phyloP scores from a whole-genome alignment of 1,140 invertebrate genomes.

The Oedothorax gibbosus region DNA sequence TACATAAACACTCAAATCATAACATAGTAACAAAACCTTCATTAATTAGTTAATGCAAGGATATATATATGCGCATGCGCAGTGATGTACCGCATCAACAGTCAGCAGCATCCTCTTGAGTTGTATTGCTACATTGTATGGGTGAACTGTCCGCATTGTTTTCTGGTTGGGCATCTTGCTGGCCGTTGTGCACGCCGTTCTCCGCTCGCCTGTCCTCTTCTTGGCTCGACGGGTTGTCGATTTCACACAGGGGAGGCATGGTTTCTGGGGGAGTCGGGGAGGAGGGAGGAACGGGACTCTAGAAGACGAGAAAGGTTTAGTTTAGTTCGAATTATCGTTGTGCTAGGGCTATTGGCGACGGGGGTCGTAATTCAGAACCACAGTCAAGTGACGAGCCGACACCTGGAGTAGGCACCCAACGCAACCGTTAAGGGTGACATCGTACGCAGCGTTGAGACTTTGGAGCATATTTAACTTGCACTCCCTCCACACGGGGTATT shows the following conservation, averaged over 20 bases:
- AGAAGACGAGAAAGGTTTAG: too few species aligned
- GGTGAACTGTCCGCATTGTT: slow-evolving; percentile 2
- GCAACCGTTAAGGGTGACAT: too few species aligned
- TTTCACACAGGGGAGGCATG: slow-evolving; percentile 42
- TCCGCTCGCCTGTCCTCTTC: slow-evolving; percentile 3
- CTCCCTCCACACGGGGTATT: too few species aligned
- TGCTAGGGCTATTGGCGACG: too few species aligned
- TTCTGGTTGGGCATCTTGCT: background rate
- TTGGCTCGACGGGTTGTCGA: slow-evolving; percentile 29
- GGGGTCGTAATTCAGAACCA: too few species aligned
- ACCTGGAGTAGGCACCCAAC: too few species aligned
- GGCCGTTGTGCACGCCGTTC: background rate
- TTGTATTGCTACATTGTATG: background rate
- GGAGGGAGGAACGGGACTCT: slow-evolving; percentile 34
- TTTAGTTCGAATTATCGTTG: too few species aligned
- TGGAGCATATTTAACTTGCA: too few species aligned
- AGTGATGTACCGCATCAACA: slow-evolving; percentile 11
- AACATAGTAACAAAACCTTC: slow-evolving; percentile 36
- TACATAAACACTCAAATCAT: slow-evolving; percentile 18
- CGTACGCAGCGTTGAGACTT: too few species aligned
- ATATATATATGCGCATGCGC: slow-evolving; percentile 1
- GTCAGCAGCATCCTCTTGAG: background rate
- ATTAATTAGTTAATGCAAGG: slow-evolving; percentile 37
- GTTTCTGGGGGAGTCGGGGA: slow-evolving; percentile 44
- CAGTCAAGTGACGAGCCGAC: too few species aligned